Base-by-base conservation (phyloP, 2,888 invertebrate genomes). In the Alloscopus bannaensis region DNA sequence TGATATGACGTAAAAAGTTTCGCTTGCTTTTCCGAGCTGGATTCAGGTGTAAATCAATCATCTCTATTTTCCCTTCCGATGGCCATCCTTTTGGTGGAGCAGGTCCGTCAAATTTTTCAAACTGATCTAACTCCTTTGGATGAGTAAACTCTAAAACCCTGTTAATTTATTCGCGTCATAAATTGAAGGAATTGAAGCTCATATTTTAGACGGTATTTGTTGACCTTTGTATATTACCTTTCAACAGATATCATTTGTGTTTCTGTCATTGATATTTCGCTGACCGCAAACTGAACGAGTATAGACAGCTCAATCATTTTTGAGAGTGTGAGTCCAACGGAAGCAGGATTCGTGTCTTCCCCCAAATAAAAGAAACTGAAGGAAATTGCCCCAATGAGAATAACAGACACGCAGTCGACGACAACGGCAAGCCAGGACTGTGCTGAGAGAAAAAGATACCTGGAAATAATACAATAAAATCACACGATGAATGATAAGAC, bases 391-490 rank as follows among this genome's bases (percentile, higher is more conserved):
- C 92, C 92, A 80, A 98, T 95, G 88, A 97, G 98, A 4, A 94
- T 83, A 0, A 95, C 92, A 87, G 97, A 97, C 69, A 96, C 91
- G 84, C 95, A 90, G 88, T 99, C 99, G 86, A 98, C 89, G 91
- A 95, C 95, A 87, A 96, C 94, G 0, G 96, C 97, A 87, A 99
- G 96, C 85, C 98, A 97, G 80, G 97, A 92, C n/a, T 95, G 94
- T 2, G 95, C 93, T 0, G 94, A 92, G 69, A 98, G 92, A 88
- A 96, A 97, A 86, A 96, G 90, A 87, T 93, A 24, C 55, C 55
- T 55, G 4, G 13, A 8, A 36, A 36, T 36, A 36, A 36, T 36
- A 13, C 36, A 36, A 36, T 36, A 36, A 36, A 8, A n/a, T n/a
- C n/a, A n/a, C n/a, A n/a, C n/a, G n/a, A n/a, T n/a, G n/a, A n/a